Evolutionary conservation across 2,888 invertebrate genomes (phyloP).

Genomic region (Ptilodon capucinus): DNA sequence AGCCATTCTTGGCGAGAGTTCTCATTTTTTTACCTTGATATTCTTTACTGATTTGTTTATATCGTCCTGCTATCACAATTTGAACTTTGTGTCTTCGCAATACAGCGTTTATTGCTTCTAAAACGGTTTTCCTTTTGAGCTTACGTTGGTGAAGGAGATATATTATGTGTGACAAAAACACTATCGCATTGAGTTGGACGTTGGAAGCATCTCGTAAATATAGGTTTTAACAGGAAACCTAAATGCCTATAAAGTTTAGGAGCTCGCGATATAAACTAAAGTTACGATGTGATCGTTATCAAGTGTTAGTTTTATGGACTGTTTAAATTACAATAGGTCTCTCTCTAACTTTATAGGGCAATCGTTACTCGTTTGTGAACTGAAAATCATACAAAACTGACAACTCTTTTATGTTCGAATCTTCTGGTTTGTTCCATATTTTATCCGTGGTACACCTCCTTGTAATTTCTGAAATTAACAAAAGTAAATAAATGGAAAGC

Average conservation of each 20-base stretch:
- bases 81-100: conserved; percentile 17
- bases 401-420: no score
- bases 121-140: conserved; percentile 50
- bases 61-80: conserved; percentile 14
- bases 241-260: conserved; percentile 36
- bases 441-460: no score
- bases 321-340: not conserved
- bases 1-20: conserved; percentile 40
- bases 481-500: no score
- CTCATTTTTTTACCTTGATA: conserved; percentile 42
- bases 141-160: conserved; percentile 49
- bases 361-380: no score
- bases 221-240: conserved; percentile 33
- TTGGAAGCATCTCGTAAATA: conserved; percentile 32
- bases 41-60: conserved; percentile 30
- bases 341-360: no score
- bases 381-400: no score
- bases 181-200: conserved; percentile 43
- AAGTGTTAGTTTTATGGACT: conserved; percentile 17
- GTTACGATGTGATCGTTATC: conserved; percentile 19
- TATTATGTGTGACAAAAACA: conserved; percentile 66
- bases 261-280: conserved; percentile 11
- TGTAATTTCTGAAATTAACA: no score
- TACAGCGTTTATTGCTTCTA: conserved; percentile 29
- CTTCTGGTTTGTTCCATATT: no score